A percentile compares a stretch with the other conserved stretches of the same genome.
Evolutionary conservation across 2,797 vertebrate genomes (phyloP).

Genomic region (Lophura swinhoii): DNA sequence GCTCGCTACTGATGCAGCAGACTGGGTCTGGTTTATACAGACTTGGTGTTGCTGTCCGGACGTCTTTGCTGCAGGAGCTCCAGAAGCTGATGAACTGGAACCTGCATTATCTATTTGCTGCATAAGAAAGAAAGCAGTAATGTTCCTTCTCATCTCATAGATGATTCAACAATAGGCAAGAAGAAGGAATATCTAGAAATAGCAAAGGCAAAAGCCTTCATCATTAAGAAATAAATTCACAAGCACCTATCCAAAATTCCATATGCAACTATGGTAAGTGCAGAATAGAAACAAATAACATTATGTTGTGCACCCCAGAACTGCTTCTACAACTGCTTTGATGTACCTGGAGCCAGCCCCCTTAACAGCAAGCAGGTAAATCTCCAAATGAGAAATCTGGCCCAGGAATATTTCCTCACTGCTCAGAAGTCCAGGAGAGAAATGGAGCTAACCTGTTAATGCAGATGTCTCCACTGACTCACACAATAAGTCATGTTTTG

Average conservation of each 20-base stretch:
- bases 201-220: not conserved
- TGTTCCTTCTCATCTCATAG: not conserved
- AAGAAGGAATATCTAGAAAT: not conserved
- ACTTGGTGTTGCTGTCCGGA: constrained; percentile 86
- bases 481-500: not conserved
- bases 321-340: not conserved
- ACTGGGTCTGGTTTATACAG: constrained; percentile 86
- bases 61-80: constrained; percentile 77
- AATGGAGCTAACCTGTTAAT: not conserved
- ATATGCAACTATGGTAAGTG: not conserved
- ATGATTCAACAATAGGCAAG: not conserved
- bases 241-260: not conserved
- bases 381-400: not conserved
- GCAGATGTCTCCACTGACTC: not conserved
- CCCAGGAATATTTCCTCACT: not conserved
- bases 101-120: constrained; percentile 77
- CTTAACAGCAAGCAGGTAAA: not conserved
- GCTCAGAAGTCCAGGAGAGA: not conserved
- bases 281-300: not conserved
- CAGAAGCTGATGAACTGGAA: constrained; percentile 66
- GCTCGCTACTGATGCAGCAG: constrained; percentile 64
- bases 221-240: not conserved
- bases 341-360: not conserved
- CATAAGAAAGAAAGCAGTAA: not conserved
- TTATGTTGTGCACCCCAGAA: not conserved